Base-by-base conservation (phyloP, 2,888 invertebrate genomes). In the Zele albiditarsus region DNA sequence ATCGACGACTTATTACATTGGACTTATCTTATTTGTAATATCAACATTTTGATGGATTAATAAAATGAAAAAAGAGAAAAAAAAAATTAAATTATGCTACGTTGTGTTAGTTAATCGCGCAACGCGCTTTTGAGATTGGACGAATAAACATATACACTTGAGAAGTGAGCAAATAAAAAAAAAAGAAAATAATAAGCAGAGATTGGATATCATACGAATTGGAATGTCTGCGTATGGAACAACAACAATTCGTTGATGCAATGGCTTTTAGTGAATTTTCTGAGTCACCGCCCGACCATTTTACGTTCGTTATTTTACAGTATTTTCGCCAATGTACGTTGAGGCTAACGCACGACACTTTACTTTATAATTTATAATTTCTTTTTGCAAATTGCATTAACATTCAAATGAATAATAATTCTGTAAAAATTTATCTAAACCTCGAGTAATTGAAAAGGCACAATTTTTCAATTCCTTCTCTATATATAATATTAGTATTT, bases 151-250 rank as follows among this genome's bases (percentile, higher is more conserved):
- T 68, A 68, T n/a, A 63, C 38, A 63, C n/a, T 68, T 27, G 28
- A 10, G 27, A 53, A 31, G 27, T 53, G 31, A 14, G 31, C 28
- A 68, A 68, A 49, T 27, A 68, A 68, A 46, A 14, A 67, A 42
- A 46, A 28, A 57, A 12, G 20, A 33, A 42, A 78, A 49, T 73
- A 78, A 78, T 46, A 75, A 69, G 46, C 65, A 68, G 71, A 75
- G 53, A 10, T 23, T 53, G 28, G 38, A 38, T 46, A 71, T 58
- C 74, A 80, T 79, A 82, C 82, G 82, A 83, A 83, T 77, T 87
- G 86, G 86, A 87, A 87, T 87, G 86, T 87, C 76, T 86, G 80
- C 79, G 86, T 87, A 87, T 87, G 86, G 86, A 87, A 82, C 79
- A 46, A 42, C 46, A 16, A 53, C 53, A 81, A 84, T 79, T 79